These are phyloP conservation scores for Crematogaster levior DNA, from an alignment of 2,888 invertebrate genomes.

Conservation along the genomic window DNA sequence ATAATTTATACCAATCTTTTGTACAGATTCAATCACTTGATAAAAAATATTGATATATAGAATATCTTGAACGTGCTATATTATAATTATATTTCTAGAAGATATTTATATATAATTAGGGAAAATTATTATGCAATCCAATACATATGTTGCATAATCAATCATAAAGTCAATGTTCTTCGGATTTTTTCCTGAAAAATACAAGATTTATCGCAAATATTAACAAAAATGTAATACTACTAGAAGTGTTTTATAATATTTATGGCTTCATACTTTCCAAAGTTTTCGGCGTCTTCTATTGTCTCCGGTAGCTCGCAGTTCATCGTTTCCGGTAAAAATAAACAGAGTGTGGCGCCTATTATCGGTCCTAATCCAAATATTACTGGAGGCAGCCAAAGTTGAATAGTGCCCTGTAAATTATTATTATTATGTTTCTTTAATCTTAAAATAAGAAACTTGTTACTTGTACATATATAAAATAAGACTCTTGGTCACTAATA, in stretches of 20 bases:
- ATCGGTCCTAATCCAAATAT: slow-evolving; percentile 86
- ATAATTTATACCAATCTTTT: slow-evolving; percentile 14
- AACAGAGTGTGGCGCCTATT: slow-evolving; percentile 85
- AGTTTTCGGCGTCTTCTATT: slow-evolving; percentile 86
- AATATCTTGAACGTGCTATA: not conserved
- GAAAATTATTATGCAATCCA: not conserved
- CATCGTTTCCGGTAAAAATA: slow-evolving; percentile 87
- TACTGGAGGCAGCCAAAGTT: slow-evolving; percentile 84
- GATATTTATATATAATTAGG: slow-evolving; percentile 1
- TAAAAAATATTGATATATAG: not conserved
- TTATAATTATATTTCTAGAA: not conserved
- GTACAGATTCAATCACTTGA: not conserved
- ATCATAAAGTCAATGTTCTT: slow-evolving; percentile 27
- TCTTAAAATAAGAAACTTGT: not conserved
- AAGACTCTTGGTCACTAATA: not conserved
- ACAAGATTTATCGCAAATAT: slow-evolving; percentile 18
- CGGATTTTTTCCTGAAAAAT: slow-evolving; percentile 59
- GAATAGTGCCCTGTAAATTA: slow-evolving; percentile 74
- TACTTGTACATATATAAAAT: not conserved
- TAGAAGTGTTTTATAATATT: not conserved
- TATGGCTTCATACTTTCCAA: slow-evolving; percentile 80
- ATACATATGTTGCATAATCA: not conserved
- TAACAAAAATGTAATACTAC: not conserved
- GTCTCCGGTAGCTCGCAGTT: slow-evolving; percentile 86
- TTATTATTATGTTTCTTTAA: slow-evolving; percentile 17